Evolutionary conservation across 2,888 invertebrate species (phyloP).

Genomic region (Pseudoips prasinana): DNA sequence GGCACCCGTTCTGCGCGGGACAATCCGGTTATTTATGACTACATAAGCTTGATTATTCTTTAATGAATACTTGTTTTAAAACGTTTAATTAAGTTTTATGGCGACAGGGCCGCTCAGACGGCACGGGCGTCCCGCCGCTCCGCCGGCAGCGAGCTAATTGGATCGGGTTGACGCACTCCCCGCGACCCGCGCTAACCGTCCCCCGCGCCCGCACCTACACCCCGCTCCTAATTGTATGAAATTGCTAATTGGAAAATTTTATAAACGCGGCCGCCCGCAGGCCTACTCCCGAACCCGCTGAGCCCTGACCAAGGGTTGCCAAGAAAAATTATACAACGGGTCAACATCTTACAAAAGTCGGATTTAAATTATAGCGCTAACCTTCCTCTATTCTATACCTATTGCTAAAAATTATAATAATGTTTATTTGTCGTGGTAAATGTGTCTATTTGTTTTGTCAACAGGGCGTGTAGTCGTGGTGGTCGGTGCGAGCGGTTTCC

Average conservation of each 20-base stretch:
- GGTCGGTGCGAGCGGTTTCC: conserved; percentile 74
- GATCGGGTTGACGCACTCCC: conserved; percentile 78
- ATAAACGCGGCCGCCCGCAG: conserved; percentile 77
- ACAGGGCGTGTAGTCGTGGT: conserved; percentile 80
- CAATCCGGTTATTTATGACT: conserved; percentile 83
- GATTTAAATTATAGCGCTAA: conserved; percentile 12
- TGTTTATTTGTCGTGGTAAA: too few species aligned
- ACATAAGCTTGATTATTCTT: conserved; percentile 83
- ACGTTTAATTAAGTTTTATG: conserved; percentile 84
- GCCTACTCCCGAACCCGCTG: conserved; percentile 55
- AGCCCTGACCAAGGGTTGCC: conserved; percentile 41
- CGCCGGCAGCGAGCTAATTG: conserved; percentile 81
- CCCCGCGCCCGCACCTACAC: conserved; percentile 42
- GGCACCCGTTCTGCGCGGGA: conserved; percentile 80
- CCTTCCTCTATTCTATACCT: too few species aligned
- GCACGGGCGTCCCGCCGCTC: conserved; percentile 72
- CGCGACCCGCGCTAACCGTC: conserved; percentile 44
- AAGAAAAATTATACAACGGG: conserved; percentile 51
- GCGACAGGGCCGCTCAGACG: conserved; percentile 76
- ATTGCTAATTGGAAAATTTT: conserved; percentile 82
- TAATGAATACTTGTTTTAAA: conserved; percentile 83
- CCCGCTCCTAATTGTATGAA: conserved; percentile 80
- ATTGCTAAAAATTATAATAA: too few species aligned
- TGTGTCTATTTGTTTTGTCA: conserved; percentile 31
- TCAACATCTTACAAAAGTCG: conserved; percentile 39